These are phyloP conservation scores for Rissa tridactyla DNA, from an alignment of 2,113 vertebrate species.

Conservation along the genomic window DNA sequence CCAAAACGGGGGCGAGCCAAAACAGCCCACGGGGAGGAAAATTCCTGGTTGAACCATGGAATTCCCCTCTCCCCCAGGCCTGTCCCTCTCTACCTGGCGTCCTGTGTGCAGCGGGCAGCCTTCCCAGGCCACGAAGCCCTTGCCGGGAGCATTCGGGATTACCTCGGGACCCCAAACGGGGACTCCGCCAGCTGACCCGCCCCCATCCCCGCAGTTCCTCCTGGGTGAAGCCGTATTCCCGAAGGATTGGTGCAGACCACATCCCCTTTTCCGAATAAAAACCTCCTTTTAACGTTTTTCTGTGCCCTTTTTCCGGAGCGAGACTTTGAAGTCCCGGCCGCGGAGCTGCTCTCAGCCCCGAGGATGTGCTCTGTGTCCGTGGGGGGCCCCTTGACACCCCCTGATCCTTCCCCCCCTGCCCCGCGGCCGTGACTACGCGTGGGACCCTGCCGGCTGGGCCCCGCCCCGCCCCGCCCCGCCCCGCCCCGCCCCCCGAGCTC, in stretches of 20 bases:
- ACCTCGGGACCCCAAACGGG: neutral
- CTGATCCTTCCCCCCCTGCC: too few relatives aligned
- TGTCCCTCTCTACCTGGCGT: neutral
- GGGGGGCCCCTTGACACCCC: neutral
- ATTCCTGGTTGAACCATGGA: neutral
- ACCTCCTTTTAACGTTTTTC: neutral
- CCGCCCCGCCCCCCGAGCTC: rapidly evolving
- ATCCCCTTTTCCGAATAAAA: neutral
- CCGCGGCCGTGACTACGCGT: too few relatives aligned
- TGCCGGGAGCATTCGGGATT: neutral
- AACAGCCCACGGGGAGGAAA: too few relatives aligned
- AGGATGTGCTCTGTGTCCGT: neutral
- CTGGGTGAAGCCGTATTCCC: neutral
- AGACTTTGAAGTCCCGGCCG: neutral
- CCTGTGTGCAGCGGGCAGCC: neutral
- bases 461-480: too few relatives aligned
- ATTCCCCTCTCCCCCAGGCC: neutral
- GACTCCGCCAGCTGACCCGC: neutral
- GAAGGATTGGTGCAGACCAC: neutral
- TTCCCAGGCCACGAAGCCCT: neutral
- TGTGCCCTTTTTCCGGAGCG: neutral
- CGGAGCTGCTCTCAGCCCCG: neutral
- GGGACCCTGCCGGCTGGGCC: neutral
- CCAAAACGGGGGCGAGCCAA: too few relatives aligned
- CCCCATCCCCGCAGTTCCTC: neutral